Evolutionary conservation across 1,140 invertebrate genomes (phyloP).

Genomic region (Ostrea edulis): DNA sequence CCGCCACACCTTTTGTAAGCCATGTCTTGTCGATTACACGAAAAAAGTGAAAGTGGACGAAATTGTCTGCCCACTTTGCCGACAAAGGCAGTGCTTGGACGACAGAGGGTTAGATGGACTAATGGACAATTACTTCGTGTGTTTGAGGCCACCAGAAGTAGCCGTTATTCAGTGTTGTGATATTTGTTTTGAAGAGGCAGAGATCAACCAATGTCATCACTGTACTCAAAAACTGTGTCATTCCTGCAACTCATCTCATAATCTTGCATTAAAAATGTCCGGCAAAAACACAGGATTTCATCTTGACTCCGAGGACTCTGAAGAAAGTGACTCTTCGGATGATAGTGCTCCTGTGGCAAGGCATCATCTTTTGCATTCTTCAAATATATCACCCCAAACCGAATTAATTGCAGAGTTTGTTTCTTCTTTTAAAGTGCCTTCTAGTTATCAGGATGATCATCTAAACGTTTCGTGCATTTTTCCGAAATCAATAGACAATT

Average conservation of each 20-base stretch:
- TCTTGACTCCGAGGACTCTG: background rate
- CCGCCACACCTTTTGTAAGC: conserved; percentile 50
- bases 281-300: background rate
- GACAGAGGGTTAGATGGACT: conserved; percentile 26
- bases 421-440: background rate
- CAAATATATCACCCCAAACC: background rate
- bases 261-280: background rate
- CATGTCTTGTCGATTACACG: conserved; percentile 9
- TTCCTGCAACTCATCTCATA: background rate
- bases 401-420: background rate
- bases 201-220: background rate
- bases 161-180: background rate
- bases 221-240: background rate
- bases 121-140: conserved; percentile 46
- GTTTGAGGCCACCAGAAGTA: background rate
- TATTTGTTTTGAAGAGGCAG: background rate
- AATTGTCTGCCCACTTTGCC: conserved; percentile 46
- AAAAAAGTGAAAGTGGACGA: background rate
- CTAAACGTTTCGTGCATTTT: background rate
- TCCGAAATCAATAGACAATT: background rate
- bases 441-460: background rate
- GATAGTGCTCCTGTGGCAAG: background rate
- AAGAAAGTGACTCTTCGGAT: background rate
- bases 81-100: background rate
- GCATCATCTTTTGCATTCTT: background rate